phyloP scores from a whole-genome alignment of 2,797 vertebrate genomes.

The Psittacula echo region DNA sequence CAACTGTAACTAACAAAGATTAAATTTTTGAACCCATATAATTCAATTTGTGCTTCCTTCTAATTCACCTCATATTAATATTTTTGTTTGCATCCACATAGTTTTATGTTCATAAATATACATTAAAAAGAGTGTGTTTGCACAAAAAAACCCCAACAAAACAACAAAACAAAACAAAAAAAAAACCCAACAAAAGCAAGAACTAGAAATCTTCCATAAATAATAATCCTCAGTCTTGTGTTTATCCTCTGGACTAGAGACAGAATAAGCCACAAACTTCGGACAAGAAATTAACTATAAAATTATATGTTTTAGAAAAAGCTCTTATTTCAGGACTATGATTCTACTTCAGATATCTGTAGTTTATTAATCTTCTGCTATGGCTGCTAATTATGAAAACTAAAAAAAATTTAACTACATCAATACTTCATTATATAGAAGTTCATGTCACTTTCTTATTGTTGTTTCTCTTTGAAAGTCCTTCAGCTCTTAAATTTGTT shows the following conservation, averaged over 20 bases:
- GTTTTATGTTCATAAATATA: neutral
- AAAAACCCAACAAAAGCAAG: fast-evolving
- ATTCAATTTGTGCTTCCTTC: constrained; percentile 61
- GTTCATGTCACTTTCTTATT: neutral
- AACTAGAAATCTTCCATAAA: neutral
- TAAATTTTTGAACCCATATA: constrained; percentile 61
- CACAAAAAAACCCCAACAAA: too few relatives aligned
- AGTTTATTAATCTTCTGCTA: neutral
- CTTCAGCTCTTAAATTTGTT: neutral
- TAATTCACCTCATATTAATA: constrained; percentile 43
- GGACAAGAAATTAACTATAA: neutral
- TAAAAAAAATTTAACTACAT: neutral
- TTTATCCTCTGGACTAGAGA: neutral
- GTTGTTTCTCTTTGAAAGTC: neutral
- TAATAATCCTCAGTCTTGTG: neutral
- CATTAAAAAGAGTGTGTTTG: neutral
- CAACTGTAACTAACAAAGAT: constrained; percentile 66
- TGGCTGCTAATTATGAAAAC: neutral
- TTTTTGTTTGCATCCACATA: constrained; percentile 6
- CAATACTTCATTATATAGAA: neutral
- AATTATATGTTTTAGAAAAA: neutral
- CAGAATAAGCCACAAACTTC: neutral
- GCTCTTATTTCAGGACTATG: neutral
- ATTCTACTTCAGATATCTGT: neutral
- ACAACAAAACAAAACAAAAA: neutral